Base-by-base conservation (phyloP, 2,888 invertebrate species). In the Bimastos eiseni region DNA sequence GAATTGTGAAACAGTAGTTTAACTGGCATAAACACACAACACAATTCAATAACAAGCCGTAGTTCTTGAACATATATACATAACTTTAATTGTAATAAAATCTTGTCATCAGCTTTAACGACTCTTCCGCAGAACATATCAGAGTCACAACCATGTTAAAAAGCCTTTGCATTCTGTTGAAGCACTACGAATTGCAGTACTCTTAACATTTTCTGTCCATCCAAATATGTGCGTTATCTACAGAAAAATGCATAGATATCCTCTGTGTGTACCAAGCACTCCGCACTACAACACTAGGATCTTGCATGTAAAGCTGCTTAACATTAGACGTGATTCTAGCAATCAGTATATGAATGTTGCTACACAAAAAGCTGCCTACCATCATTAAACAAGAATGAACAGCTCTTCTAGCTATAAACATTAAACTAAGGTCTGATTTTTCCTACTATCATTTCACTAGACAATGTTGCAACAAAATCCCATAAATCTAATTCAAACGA, bases 171-270 rank as follows among this genome's bases (percentile, higher is more conserved):
- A 49, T 49, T 49, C 49, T 49, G 21, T n/a, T n/a, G n/a, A n/a
- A 70, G 70, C 70, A 70, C 70, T 70, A 11, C 30, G 70, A 70
- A n/a, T 8, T 30, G 70, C n/a, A 70, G n/a, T 17, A n/a, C n/a
- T 70, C n/a, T 70, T 70, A n/a, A 70, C 70, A n/a, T 70, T 70
- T 70, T 70, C 70, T 70, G n/a, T 70, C 70, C 70, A 70, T 70
- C 70, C n/a, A 70, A 70, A n/a, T 6, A 70, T 2, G 55, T 30
- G 55, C 55, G 24, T 55, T 55, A 55, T 55, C 55, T n/a, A 30
- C n/a, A n/a, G 70, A n/a, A 70, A 70, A 30, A n/a, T n/a, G 30
- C 70, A 17, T 70, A n/a, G 70, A 70, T 70, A 70, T 70, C n/a
- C 30, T 70, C 11, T 70, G 17, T 70, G 8, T n/a, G 70, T n/a